These are phyloP conservation scores for Tyto alba DNA, from an alignment of 2,113 vertebrate species.

Conservation along the genomic window DNA sequence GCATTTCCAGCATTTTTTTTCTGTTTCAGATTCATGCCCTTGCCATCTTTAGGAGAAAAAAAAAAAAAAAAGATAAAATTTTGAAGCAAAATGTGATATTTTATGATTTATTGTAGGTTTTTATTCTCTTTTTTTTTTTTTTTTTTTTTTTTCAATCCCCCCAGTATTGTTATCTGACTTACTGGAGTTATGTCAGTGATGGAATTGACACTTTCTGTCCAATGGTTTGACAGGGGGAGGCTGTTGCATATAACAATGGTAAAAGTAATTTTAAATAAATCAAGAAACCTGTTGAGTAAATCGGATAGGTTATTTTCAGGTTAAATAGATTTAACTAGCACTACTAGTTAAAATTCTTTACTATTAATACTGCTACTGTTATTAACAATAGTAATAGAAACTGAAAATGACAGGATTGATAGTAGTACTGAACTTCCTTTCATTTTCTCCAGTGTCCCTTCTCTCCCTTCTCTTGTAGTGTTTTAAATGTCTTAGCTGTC, in stretches of 20 bases:
- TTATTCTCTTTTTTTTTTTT: background rate
- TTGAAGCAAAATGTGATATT: background rate
- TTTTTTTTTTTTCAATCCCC: fast-evolving
- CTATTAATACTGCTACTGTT: background rate
- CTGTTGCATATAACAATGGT: background rate
- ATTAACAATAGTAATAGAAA: background rate
- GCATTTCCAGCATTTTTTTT: background rate
- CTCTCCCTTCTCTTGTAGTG: background rate
- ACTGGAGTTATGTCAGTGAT: background rate
- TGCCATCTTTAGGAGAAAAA: background rate
- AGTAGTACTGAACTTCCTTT: background rate
- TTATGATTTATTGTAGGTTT: background rate
- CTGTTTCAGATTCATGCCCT: background rate
- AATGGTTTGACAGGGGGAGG: background rate
- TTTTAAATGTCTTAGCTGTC: background rate
- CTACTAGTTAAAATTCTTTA: background rate
- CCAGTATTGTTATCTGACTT: background rate
- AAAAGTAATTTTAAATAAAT: background rate
- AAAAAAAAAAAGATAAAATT: background rate
- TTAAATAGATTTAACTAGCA: background rate
- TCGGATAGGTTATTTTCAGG: background rate
- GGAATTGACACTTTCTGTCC: background rate
- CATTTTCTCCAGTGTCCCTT: background rate
- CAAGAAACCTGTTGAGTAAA: background rate
- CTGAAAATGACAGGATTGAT: background rate